Conservation (phyloP, 2,888 invertebrate species). For the Microctonus brassicae region DNA sequence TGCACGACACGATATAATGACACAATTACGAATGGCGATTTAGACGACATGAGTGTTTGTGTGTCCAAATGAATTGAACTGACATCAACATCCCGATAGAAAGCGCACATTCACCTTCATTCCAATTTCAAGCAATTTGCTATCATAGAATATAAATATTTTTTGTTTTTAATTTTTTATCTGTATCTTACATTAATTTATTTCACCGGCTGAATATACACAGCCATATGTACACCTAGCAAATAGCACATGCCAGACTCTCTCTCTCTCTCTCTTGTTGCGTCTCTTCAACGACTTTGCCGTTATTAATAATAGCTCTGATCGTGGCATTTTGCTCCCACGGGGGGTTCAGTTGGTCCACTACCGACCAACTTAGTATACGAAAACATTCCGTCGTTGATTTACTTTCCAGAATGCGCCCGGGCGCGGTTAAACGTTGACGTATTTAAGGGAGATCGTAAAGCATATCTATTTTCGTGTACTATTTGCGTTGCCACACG, state of each 20-base stretch:
- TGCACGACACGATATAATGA: constrained; percentile 56
- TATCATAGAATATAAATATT: neutral
- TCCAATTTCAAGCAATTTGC: constrained; percentile 7
- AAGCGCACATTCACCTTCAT: constrained; percentile 20
- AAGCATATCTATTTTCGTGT: constrained; percentile 64
- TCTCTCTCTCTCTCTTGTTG: constrained; percentile 27
- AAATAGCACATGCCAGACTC: constrained; percentile 47
- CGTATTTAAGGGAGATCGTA: constrained; percentile 68
- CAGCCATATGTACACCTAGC: constrained; percentile 43
- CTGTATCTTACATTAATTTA: constrained; percentile 19
- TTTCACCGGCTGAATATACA: constrained; percentile 41
- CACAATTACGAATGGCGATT: neutral
- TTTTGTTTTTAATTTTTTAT: constrained; percentile 37
- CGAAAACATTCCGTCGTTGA: constrained; percentile 67
- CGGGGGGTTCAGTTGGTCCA: neutral
- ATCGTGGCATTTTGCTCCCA: constrained; percentile 32
- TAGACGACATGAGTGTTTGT: constrained; percentile 42
- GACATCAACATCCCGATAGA: neutral
- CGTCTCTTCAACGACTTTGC: constrained; percentile 43
- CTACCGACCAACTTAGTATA: constrained; percentile 38
- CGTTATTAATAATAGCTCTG: constrained; percentile 59
- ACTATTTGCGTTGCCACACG: constrained; percentile 36
- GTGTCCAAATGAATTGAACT: constrained; percentile 45
- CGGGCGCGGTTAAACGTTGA: constrained; percentile 62
- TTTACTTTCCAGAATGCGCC: constrained; percentile 67